Conservation (phyloP, 37 sponge, comb jelly and placozoan species). For the Diacarnus erythraeanus region DNA sequence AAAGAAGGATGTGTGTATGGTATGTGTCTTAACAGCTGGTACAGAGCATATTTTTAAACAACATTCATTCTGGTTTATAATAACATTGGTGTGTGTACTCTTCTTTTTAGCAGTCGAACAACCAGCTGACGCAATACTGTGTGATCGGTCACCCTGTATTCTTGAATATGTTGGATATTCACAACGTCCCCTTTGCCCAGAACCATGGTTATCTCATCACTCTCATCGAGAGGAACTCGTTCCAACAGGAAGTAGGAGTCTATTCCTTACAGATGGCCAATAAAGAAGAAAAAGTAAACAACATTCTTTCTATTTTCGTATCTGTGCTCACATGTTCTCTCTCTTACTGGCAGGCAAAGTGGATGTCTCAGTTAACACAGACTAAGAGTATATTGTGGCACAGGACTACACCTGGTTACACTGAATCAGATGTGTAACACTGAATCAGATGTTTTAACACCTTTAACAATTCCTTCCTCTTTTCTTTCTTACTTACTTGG, state of each 20-base stretch:
- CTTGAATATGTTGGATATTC: slow-evolving; percentile 12
- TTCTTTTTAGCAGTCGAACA: background rate
- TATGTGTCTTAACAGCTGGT: background rate
- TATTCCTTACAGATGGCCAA: slow-evolving; percentile 15
- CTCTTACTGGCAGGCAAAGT: background rate
- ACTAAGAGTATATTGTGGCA: background rate
- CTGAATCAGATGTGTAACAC: background rate
- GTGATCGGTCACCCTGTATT: slow-evolving; percentile 18
- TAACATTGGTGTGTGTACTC: background rate
- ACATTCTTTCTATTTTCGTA: background rate
- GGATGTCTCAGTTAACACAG: slow-evolving; percentile 1
- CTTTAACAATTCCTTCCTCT: no score
- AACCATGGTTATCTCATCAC: slow-evolving; percentile 17
- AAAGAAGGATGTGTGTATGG: slow-evolving; percentile 37
- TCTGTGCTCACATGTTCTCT: background rate
- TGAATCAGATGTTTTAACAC: no score
- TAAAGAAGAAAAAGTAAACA: slow-evolving; percentile 16
- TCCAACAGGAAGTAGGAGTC: background rate
- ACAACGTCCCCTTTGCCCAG: background rate
- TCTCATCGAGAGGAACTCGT: slow-evolving; percentile 18
- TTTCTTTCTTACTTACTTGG: no score
- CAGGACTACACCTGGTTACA: background rate
- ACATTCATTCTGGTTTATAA: background rate
- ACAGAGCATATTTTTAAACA: no score
- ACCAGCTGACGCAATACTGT: slow-evolving; percentile 22